Conservation (phyloP, 2,797 vertebrate genomes). For the Acipenser oxyrinchus region DNA sequence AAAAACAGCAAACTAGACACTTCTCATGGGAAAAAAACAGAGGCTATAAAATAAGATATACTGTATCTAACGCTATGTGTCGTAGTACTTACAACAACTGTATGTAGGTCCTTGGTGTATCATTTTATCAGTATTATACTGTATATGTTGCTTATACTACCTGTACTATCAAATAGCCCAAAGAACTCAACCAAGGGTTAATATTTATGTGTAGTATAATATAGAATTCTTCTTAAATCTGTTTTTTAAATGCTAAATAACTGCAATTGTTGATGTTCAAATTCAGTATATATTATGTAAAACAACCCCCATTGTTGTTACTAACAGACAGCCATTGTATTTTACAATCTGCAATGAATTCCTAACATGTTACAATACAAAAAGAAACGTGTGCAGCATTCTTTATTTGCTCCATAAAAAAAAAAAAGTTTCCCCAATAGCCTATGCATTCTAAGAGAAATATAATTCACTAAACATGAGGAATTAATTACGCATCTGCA, state of each 20-base stretch:
- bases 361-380: constrained; percentile 30
- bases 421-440: constrained; percentile 36
- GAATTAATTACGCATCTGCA: constrained; percentile 72
- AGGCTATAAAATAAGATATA: too few species aligned
- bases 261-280: constrained; percentile 20
- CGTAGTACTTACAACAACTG: too few species aligned
- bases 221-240: too few species aligned
- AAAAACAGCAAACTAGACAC: too few species aligned
- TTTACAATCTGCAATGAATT: constrained; percentile 55
- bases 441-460: constrained; percentile 50
- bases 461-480: constrained; percentile 65
- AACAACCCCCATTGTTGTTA: constrained; percentile 57
- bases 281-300: constrained; percentile 33
- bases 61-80: too few species aligned
- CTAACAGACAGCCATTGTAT: constrained; percentile 44
- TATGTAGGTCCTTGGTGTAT: too few species aligned
- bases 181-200: too few species aligned
- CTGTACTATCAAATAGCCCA: too few species aligned
- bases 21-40: too few species aligned
- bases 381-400: constrained; percentile 26
- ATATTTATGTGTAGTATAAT: too few species aligned
- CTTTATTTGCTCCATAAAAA: constrained; percentile 58
- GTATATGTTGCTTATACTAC: too few species aligned
- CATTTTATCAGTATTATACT: too few species aligned
- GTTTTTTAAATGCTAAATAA: constrained; percentile 10